Conservation (phyloP, 2,888 invertebrate genomes). For the Epistrophe grossulariae region DNA sequence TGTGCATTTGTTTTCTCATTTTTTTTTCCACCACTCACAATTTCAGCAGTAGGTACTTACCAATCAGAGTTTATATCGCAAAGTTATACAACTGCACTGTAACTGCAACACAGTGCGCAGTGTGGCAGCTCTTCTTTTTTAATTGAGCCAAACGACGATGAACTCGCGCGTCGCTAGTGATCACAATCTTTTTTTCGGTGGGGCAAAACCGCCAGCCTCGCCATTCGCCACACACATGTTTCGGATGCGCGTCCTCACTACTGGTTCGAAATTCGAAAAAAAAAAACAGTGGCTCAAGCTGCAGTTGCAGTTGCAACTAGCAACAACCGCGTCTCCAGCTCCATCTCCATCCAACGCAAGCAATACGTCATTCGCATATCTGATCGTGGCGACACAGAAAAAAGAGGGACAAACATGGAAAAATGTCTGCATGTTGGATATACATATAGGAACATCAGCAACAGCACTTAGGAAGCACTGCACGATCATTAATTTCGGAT, state of each 20-base stretch:
- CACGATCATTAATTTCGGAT: slow-evolving; percentile 76
- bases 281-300: slow-evolving; percentile 61
- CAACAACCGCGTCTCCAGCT: slow-evolving; percentile 37
- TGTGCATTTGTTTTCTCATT: background rate
- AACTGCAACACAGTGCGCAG: slow-evolving; percentile 1
- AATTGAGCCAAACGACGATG: slow-evolving; percentile 73
- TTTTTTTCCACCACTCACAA: slow-evolving; percentile 7
- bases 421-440: slow-evolving; percentile 29
- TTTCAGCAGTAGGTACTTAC: slow-evolving; percentile 11
- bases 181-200: slow-evolving; percentile 52
- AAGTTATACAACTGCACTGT: background rate
- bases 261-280: slow-evolving; percentile 34
- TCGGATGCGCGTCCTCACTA: slow-evolving; percentile 22
- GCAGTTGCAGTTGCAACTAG: slow-evolving; percentile 49
- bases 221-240: slow-evolving; percentile 40
- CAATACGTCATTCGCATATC: slow-evolving; percentile 74
- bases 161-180: slow-evolving; percentile 57
- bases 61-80: slow-evolving; percentile 25
- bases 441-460: slow-evolving; percentile 4
- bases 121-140: slow-evolving; percentile 50
- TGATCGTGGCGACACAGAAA: slow-evolving; percentile 71
- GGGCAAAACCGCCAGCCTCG: slow-evolving; percentile 8
- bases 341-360: slow-evolving; percentile 10
- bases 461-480: slow-evolving; percentile 72
- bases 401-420: slow-evolving; percentile 50